Percentiles rank a stretch among this genome's conserved stretches.
These are phyloP conservation scores for Trachemys scripta DNA, from an alignment of 2,113 vertebrate genomes.

Conservation along the genomic window DNA sequence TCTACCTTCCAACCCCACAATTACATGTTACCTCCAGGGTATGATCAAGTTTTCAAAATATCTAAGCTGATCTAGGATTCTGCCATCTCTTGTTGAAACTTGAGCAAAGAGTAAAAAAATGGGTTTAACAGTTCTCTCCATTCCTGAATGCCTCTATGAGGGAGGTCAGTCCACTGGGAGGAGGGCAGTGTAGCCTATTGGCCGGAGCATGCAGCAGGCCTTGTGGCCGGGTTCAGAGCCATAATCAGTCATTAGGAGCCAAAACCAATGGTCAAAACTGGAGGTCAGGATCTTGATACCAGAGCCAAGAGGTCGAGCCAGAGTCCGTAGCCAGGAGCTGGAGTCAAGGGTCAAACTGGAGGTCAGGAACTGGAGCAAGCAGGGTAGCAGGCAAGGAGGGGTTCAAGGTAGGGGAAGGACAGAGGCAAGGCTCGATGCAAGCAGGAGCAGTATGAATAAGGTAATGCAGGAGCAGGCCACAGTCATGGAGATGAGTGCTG, in stretches of 20 bases:
- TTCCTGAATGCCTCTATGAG: too few relatives aligned
- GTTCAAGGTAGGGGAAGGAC: background rate
- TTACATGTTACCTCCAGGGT: too few relatives aligned
- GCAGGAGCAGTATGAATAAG: background rate
- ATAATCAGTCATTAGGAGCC: background rate
- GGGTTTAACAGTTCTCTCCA: too few relatives aligned
- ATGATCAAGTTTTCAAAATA: too few relatives aligned
- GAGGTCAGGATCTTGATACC: background rate
- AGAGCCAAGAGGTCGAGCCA: background rate
- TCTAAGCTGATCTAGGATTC: too few relatives aligned
- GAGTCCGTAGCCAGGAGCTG: background rate
- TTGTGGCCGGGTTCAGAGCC: too few relatives aligned
- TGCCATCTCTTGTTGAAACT: too few relatives aligned
- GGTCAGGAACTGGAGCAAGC: background rate
- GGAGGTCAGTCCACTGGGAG: too few relatives aligned
- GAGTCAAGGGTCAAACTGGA: background rate
- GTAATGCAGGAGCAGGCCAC: background rate
- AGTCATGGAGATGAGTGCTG: background rate
- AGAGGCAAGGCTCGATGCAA: background rate
- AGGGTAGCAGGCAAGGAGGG: background rate
- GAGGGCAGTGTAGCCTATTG: too few relatives aligned
- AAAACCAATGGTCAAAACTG: background rate
- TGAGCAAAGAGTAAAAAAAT: too few relatives aligned
- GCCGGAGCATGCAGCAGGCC: too few relatives aligned
- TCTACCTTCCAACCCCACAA: too few relatives aligned